Base-by-base conservation (phyloP, 2,888 invertebrate genomes). In the Pyrrhosoma nymphula region DNA sequence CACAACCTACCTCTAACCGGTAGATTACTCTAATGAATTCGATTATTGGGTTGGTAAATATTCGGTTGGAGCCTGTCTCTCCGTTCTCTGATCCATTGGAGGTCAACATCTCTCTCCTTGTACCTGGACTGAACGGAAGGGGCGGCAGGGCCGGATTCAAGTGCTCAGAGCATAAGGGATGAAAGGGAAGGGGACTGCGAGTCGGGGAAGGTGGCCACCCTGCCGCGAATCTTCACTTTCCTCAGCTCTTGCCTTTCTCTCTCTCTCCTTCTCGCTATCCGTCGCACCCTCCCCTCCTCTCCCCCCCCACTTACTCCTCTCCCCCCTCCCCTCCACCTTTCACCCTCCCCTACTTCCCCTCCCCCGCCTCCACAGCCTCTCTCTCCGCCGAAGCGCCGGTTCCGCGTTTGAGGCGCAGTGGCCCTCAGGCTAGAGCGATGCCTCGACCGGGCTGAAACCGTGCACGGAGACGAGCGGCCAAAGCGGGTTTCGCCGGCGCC, bases 321-420 rank as follows among this genome's bases (percentile, higher is more conserved):
- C 35, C n/a, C 35, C 82, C 75, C 75, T 30, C 30, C 30, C 82
- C 35, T 35, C 35, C 16, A 20, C 6, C 75, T 16, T 16, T 16
- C 30, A 0, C 75, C 75, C 75, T 0, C 0, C 6, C 75, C 16
- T 35, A 16, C 75, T 0, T 18, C 75, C 75, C 75, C 10, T n/a
- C 12, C 23, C 69, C 69, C 3, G 16, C n/a, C 69, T 26, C 69
- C 23, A 10, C n/a, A 8, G 16, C 20, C n/a, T 69, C 26, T n/a
- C 69, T 10, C 69, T n/a, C n/a, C n/a, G 2, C 8, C n/a, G 26
- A n/a, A 69, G 60, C 69, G 82, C 82, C 82, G 82, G 82, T 82
- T 82, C 82, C 82, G 82, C 82, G 82, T 82, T 82, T 16, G 82
- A 82, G 82, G 30, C 82, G 82, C 82, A 82, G 82, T 82, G 82